Conservation (phyloP, 2,888 invertebrate genomes). For the Galeruca laticollis region DNA sequence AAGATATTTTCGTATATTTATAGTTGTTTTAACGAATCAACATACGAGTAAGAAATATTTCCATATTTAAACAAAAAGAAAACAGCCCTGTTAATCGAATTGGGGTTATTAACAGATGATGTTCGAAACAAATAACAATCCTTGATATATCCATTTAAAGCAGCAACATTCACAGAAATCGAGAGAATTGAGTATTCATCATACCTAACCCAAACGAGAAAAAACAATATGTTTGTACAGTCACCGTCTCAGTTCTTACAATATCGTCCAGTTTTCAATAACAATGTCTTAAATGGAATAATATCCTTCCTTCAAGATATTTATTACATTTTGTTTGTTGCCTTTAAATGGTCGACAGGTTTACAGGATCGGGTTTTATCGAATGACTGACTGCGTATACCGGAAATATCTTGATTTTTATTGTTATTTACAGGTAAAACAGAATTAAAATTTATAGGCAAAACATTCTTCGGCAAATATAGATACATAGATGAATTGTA, state of each 20-base stretch:
- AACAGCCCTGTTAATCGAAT: neutral
- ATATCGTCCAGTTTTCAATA: conserved; percentile 52
- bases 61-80: neutral
- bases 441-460: too few species aligned
- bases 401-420: conserved; percentile 15
- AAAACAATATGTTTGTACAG: conserved; percentile 44
- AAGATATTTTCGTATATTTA: too few species aligned
- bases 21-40: too few species aligned
- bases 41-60: too few species aligned
- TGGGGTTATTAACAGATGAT: conserved; percentile 12
- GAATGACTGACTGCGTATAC: neutral
- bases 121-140: conserved; percentile 40
- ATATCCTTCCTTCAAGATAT: conserved; percentile 52
- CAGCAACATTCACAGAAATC: conserved; percentile 36
- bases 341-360: conserved; percentile 29
- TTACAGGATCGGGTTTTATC: conserved; percentile 40
- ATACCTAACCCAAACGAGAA: conserved; percentile 47
- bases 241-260: conserved; percentile 29
- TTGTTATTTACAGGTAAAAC: neutral
- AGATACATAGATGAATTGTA: too few species aligned
- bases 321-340: conserved; percentile 44
- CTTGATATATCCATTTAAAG: conserved; percentile 46
- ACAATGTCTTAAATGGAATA: conserved; percentile 53
- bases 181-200: conserved; percentile 44
- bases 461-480: too few species aligned